Base-by-base conservation (phyloP, 2,888 invertebrate species). In the Rhodophaea formosa region DNA sequence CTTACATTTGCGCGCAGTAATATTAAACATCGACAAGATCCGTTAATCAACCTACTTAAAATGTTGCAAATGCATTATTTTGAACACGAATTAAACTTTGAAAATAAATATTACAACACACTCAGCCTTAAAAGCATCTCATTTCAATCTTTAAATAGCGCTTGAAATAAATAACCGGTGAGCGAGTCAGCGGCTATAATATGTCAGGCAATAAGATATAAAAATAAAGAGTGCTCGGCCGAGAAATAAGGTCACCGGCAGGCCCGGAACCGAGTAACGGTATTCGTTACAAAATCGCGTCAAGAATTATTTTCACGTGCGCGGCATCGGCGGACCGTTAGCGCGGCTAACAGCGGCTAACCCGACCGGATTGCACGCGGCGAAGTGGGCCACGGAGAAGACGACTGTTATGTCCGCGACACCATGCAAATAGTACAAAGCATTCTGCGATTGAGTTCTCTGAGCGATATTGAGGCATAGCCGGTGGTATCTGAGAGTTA, bases 291-390 rank as follows among this genome's bases (percentile, higher is more conserved):
- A 88, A 91, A 90, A 90, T 88, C 86, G 84, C 90, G 84, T 85
- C 88, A 88, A 90, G 90, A 89, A 90, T 89, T 89, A 90, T 89
- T 83, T 89, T 89, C 89, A 89, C 88, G 90, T 88, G 88, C 88
- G 74, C 79, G 76, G 75, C 76, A 77, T 71, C 75, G 73, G 64
- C 74, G 68, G 74, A 86, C 88, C 89, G 89, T 88, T 88, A 88
- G 72, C 75, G 68, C 74, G 79, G 68, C 76, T 77, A 74, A 68
- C 77, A 65, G 68, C 75, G 66, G 73, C 77, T 71, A 76, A 75
- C 79, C 77, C 78, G 72, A 69, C 72, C 73, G 68, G 75, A 75
- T 74, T 65, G 71, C 67, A 72, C 69, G 66, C 63, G 59, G 60
- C 66, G 76, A 86, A 86, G 82, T 87, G 72, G 86, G 74, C 85